Base-by-base conservation (phyloP, 30 jellyfish, hydroid and myxozoan genomes). In the Clytia hemisphaerica region DNA sequence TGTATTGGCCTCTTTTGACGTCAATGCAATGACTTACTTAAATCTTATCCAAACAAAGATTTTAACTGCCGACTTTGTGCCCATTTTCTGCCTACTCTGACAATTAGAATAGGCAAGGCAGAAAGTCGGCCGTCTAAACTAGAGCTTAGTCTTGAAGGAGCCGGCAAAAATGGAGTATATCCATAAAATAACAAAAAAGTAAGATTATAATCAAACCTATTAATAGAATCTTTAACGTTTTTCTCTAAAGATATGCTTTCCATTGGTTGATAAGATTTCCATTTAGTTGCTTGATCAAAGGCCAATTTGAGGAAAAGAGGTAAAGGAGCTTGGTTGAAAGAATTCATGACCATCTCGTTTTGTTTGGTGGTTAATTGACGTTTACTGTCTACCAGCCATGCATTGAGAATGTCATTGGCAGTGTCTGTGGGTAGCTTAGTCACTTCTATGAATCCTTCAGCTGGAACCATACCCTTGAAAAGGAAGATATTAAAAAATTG, bases 251-350 rank as follows among this genome's bases (percentile, higher is more conserved):
- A 59, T 4, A 83, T 46, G 14, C 78, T 83, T 15, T 61, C 75
- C 22, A 47, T 27, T 1, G 77, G 60, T 6, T 77, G 26, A 57
- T 76, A 85, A 0, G 95, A 85, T 40, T 71, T 85, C 95, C 95
- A 85, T 16, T 90, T 53, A 2, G 57, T 48, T 1, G 95, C 95
- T 64, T 85, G 85, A 32, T 85, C 95, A 57, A 77, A 85, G 1
- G 85, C 77, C 6, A 85, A 81, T 44, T 77, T 85, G 30, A 85
- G 76, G 59, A 60, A 85, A 6, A 85, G 70, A 6, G 95, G 95
- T 61, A 78, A 59, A 2, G 93, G 95, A 54, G 84, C 67, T 26
- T 54, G 16, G 14, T 35, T 42, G 50, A 85, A 85, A 2, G 93
- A 78, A 24, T 71, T 34, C 71, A 77, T 38, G 22, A 85, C 91